Percentiles rank a stretch among this genome's conserved stretches.
These are phyloP conservation scores for Asteroscopus sphinx DNA, from an alignment of 2,888 invertebrate species.

Conservation along the genomic window DNA sequence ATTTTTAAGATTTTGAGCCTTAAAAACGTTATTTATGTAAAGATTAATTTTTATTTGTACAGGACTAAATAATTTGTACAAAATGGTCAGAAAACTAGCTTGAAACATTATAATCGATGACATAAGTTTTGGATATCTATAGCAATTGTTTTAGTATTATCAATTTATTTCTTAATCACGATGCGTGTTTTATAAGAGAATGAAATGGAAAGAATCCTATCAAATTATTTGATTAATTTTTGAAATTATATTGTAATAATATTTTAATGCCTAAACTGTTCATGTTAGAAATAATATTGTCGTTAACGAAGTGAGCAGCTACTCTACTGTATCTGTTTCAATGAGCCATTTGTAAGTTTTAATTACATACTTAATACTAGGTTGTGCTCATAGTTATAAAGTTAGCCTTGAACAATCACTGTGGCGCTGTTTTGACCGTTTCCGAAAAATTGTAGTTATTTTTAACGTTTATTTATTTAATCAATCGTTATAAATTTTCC, in stretches of 20 bases:
- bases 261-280: conserved; percentile 27
- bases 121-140: background rate
- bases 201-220: conserved; percentile 13
- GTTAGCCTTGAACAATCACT: conserved; percentile 48
- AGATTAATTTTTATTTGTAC: no score
- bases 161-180: conserved; percentile 31
- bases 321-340: conserved; percentile 33
- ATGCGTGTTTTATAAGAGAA: conserved; percentile 36
- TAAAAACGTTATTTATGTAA: no score
- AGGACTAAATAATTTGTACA: no score
- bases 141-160: no score
- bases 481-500: conserved; percentile 6
- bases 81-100: no score
- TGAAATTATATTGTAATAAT: conserved; percentile 8
- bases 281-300: conserved; percentile 19
- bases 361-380: conserved; percentile 64
- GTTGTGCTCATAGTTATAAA: conserved; percentile 68
- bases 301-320: conserved; percentile 42
- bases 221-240: conserved; percentile 25
- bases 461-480: conserved; percentile 1
- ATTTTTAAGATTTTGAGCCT: no score
- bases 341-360: conserved; percentile 56
- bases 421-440: conserved; percentile 45
- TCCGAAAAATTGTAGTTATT: background rate
- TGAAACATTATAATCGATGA: no score